These are phyloP conservation scores for Sceloporus undulatus DNA, from an alignment of 2,113 vertebrate genomes.

Conservation along the genomic window DNA sequence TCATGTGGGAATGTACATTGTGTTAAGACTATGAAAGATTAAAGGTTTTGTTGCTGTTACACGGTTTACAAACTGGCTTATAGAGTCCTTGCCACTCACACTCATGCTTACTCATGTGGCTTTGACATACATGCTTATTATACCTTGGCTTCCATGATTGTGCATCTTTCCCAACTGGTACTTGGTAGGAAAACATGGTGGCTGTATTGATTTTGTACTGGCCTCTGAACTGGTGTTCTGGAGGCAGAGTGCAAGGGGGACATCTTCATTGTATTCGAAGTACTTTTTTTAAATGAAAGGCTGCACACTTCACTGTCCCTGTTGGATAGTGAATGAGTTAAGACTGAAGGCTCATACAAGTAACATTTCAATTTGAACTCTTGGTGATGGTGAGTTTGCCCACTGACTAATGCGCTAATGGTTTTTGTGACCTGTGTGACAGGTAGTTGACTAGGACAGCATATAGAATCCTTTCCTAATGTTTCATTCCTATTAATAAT, in stretches of 20 bases:
- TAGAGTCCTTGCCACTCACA: background rate
- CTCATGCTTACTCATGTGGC: background rate
- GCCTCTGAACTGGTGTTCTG: background rate
- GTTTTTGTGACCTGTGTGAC: too few species aligned
- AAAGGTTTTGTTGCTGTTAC: too few species aligned
- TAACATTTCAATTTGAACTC: too few species aligned
- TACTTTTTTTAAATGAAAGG: background rate
- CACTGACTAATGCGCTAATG: too few species aligned
- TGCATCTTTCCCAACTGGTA: background rate
- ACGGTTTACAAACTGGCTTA: too few species aligned
- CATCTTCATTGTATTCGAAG: background rate
- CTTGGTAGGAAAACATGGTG: background rate
- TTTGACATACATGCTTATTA: background rate
- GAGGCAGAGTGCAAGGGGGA: background rate
- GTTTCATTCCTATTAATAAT: background rate
- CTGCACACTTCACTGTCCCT: background rate
- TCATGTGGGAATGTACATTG: too few species aligned
- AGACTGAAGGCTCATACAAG: too few species aligned
- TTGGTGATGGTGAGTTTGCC: too few species aligned
- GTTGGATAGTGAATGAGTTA: background rate
- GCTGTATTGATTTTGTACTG: background rate
- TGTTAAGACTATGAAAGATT: too few species aligned
- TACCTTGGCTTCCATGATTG: background rate
- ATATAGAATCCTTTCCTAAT: too few species aligned
- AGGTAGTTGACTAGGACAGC: too few species aligned